Conservation (phyloP, 2,113 vertebrate species). For the Sigmodon hispidus region DNA sequence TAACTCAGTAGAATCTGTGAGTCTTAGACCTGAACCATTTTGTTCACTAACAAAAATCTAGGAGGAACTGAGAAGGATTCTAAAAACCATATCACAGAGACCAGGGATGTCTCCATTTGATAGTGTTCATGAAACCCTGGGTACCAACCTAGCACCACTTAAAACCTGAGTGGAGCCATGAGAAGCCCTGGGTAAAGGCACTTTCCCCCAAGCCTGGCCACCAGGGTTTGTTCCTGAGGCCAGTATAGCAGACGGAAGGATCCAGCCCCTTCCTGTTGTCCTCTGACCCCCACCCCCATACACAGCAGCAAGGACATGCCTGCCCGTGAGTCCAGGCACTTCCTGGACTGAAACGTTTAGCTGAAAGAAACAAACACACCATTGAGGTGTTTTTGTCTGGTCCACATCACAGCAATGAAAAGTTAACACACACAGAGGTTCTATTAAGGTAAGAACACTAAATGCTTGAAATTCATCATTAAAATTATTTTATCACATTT, state of each 20-base stretch:
- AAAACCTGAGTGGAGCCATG: background rate
- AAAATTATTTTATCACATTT: background rate
- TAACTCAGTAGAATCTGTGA: conserved; percentile 6
- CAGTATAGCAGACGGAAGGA: background rate
- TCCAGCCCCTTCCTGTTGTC: accelerated
- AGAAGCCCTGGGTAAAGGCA: background rate
- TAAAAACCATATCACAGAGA: background rate
- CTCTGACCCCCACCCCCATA: background rate
- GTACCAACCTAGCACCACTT: background rate
- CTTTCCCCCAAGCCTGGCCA: background rate
- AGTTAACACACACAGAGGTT: background rate
- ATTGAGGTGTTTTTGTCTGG: background rate
- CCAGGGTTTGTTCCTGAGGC: background rate
- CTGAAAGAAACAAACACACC: background rate
- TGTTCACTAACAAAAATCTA: background rate
- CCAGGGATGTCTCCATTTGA: background rate
- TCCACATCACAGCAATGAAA: background rate
- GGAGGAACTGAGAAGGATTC: background rate
- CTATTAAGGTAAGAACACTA: background rate
- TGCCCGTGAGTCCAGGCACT: background rate
- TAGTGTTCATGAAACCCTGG: background rate
- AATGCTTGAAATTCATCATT: background rate
- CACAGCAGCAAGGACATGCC: background rate
- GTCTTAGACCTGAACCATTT: background rate
- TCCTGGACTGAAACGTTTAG: background rate